Conservation (phyloP, 2,888 invertebrate genomes). For the Villa cingulata region DNA sequence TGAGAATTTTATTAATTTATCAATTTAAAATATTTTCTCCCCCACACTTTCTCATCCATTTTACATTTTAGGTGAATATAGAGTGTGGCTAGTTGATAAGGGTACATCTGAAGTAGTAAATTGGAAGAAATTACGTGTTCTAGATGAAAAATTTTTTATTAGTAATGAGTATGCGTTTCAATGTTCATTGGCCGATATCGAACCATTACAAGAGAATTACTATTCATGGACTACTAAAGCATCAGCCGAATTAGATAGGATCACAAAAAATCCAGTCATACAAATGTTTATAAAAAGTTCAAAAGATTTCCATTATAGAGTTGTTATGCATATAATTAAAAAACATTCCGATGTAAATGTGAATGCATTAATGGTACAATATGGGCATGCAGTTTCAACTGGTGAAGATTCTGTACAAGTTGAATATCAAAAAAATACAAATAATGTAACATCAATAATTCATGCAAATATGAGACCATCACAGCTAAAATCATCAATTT, state of each 20-base stretch:
- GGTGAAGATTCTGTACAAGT: constrained; percentile 26
- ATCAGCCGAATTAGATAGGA: constrained; percentile 28
- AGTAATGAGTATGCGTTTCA: constrained; percentile 22
- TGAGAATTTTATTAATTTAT: too few relatives aligned
- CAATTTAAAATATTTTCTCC: too few relatives aligned
- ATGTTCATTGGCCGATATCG: constrained; percentile 34
- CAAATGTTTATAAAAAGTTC: constrained; percentile 31
- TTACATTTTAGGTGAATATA: constrained; percentile 10
- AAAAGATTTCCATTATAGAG: constrained; percentile 24
- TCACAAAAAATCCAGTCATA: constrained; percentile 27
- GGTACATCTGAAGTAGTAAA: constrained; percentile 43
- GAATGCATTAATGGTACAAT: constrained; percentile 40
- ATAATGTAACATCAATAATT: not conserved
- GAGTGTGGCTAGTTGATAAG: constrained; percentile 40
- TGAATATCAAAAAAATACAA: constrained; percentile 3
- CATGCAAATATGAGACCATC: not conserved
- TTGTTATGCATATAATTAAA: constrained; percentile 33
- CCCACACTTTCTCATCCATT: too few relatives aligned
- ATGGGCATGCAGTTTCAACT: constrained; percentile 38
- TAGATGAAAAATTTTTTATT: constrained; percentile 28
- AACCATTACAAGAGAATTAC: constrained; percentile 28
- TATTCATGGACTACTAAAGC: constrained; percentile 32
- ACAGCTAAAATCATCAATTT: not conserved
- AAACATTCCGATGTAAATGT: constrained; percentile 36
- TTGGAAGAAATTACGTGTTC: constrained; percentile 37